Conservation (phyloP, 2,888 invertebrate species). For the Thymelicus acteon region DNA sequence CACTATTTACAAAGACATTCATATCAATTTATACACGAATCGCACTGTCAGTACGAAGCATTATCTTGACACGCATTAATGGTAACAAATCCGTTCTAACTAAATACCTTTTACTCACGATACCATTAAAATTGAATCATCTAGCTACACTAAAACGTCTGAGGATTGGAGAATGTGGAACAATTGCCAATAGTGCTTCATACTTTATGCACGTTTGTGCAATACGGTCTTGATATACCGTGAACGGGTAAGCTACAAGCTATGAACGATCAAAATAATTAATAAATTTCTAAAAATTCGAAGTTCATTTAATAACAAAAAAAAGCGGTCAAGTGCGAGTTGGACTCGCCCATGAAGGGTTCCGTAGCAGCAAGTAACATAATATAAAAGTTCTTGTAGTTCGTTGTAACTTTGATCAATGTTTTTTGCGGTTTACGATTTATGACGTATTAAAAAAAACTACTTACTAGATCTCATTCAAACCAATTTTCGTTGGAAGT, state of each 20-base stretch:
- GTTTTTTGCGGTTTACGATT: too few species aligned
- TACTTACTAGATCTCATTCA: too few species aligned
- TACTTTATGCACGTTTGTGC: slow-evolving; percentile 24
- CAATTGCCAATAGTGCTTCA: slow-evolving; percentile 31
- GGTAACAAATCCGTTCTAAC: slow-evolving; percentile 13
- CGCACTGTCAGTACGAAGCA: neutral
- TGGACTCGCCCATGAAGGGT: too few species aligned
- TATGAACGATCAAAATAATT: neutral
- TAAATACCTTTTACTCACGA: slow-evolving; percentile 28
- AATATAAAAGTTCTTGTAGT: too few species aligned
- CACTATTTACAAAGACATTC: slow-evolving; percentile 9
- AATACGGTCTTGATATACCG: neutral
- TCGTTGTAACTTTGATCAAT: too few species aligned
- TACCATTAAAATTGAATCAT: slow-evolving; percentile 23
- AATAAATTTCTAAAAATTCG: too few species aligned
- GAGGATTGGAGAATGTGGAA: slow-evolving; percentile 22
- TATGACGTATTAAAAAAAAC: too few species aligned
- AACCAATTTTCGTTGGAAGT: too few species aligned
- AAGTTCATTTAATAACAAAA: too few species aligned
- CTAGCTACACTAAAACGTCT: slow-evolving; percentile 16
- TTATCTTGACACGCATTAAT: slow-evolving; percentile 15
- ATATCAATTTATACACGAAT: slow-evolving; percentile 20
- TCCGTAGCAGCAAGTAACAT: too few species aligned
- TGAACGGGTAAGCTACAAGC: neutral
- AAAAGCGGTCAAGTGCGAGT: too few species aligned